Conservation (phyloP, 2,113 vertebrate genomes). For the Apodemus sylvaticus region DNA sequence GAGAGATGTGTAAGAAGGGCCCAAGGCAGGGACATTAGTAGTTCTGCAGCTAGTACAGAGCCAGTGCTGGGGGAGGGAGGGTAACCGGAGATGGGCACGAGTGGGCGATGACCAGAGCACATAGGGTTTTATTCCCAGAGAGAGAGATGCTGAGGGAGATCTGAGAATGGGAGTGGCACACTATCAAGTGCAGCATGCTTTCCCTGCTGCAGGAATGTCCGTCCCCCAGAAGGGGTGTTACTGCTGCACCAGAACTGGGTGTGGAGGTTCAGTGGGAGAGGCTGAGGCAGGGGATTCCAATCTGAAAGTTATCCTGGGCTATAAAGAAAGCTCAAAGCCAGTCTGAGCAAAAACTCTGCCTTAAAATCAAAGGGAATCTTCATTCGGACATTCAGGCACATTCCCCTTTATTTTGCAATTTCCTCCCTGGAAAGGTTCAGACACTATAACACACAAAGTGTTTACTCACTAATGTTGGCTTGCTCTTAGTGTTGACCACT, state of each 20-base stretch:
- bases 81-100: background rate
- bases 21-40: background rate
- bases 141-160: no score
- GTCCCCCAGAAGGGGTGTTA: background rate
- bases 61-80: rapidly evolving
- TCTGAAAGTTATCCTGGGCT: background rate
- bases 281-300: background rate
- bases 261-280: background rate
- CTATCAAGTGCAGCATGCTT: background rate
- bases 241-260: background rate
- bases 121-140: background rate
- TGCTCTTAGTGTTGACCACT: background rate
- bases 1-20: background rate
- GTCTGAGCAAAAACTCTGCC: background rate
- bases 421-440: background rate
- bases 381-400: background rate
- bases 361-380: background rate
- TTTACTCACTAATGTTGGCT: background rate
- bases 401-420: background rate
- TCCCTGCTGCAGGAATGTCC: background rate
- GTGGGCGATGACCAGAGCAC: no score
- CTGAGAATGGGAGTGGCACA: background rate
- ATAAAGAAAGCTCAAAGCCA: background rate
- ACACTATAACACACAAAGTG: background rate
- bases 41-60: background rate